phyloP scores from a whole-genome alignment of 2,797 vertebrate genomes.

The Acipenser transmontanus region DNA sequence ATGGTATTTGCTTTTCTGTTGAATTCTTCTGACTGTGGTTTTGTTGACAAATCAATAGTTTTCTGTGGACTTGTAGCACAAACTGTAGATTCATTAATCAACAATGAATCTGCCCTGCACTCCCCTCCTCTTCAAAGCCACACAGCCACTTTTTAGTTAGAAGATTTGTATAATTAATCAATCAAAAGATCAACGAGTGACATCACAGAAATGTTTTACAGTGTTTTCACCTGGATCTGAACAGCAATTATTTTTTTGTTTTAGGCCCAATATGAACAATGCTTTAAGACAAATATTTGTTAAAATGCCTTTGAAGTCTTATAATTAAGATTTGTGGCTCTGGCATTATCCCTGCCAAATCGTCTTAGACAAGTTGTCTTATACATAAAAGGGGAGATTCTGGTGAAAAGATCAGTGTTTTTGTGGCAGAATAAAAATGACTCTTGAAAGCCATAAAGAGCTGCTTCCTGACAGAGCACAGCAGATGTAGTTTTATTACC shows the following conservation, averaged over 20 bases:
- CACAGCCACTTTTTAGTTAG: too few species aligned
- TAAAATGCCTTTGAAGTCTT: conserved; percentile 30
- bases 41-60: too few species aligned
- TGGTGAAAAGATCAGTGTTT: conserved; percentile 20
- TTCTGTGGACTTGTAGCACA: too few species aligned
- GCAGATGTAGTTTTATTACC: conserved; percentile 23
- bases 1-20: too few species aligned
- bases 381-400: background rate
- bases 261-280: conserved; percentile 19
- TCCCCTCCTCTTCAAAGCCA: too few species aligned
- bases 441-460: conserved; percentile 32
- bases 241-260: background rate
- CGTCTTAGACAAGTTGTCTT: conserved; percentile 11
- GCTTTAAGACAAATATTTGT: conserved; percentile 42
- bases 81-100: too few species aligned
- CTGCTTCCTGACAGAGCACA: conserved; percentile 30
- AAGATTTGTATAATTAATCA: too few species aligned
- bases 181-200: too few species aligned
- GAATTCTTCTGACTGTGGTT: too few species aligned
- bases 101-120: too few species aligned
- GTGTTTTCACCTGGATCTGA: too few species aligned
- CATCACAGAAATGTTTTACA: too few species aligned
- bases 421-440: conserved; percentile 4
- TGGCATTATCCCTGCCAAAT: conserved; percentile 24
- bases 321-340: conserved; percentile 34